Percentiles rank a stretch among this genome's conserved stretches.
Evolutionary conservation across 1,140 invertebrate species (phyloP).

Genomic region (Ephestia elutella): DNA sequence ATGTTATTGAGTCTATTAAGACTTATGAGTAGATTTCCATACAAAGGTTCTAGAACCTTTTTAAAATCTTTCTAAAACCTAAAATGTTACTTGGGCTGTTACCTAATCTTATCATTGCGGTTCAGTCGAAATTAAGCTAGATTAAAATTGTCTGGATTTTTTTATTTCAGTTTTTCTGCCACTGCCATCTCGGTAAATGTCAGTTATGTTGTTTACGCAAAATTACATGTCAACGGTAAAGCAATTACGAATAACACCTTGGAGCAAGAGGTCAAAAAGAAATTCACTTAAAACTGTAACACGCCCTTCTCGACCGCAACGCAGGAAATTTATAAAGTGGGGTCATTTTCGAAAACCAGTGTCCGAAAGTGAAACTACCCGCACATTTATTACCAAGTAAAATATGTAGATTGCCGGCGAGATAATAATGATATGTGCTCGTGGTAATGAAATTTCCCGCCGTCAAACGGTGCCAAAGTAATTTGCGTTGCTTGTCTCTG

Average conservation of each 20-base stretch:
- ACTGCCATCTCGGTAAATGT: constrained; percentile 46
- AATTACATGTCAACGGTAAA: constrained; percentile 57
- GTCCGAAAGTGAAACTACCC: constrained; percentile 70
- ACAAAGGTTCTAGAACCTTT: no score
- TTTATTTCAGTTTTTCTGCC: no score
- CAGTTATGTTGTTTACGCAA: constrained; percentile 64
- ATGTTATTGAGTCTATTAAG: no score
- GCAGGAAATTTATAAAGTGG: constrained; percentile 58
- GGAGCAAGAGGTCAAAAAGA: constrained; percentile 72
- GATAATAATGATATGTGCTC: constrained; percentile 74
- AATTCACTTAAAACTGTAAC: constrained; percentile 73
- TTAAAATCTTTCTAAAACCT: no score
- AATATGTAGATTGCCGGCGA: constrained; percentile 72
- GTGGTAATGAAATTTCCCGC: constrained; percentile 73
- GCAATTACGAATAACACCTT: constrained; percentile 67
- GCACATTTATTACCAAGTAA: constrained; percentile 69
- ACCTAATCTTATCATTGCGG: no score
- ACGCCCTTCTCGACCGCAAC: constrained; percentile 57
- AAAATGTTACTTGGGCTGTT: no score
- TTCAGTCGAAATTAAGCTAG: no score
- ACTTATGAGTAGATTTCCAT: no score
- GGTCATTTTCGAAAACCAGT: constrained; percentile 73
- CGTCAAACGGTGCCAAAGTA: constrained; percentile 74
- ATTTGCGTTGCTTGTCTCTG: constrained; percentile 71
- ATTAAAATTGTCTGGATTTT: no score